These are phyloP conservation scores for Mellilla xanthometata DNA, from an alignment of 2,888 invertebrate species.

Conservation along the genomic window DNA sequence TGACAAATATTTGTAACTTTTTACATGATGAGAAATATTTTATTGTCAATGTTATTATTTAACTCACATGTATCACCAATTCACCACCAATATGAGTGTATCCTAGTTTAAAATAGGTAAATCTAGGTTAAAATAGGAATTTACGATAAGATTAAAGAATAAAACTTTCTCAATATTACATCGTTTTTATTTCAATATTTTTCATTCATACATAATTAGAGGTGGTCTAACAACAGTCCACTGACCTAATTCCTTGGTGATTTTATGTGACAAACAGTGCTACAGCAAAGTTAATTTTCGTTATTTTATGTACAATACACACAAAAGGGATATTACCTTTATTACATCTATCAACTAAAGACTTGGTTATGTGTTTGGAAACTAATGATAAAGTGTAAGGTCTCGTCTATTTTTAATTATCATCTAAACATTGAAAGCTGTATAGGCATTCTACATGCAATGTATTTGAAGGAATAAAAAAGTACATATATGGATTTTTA, in stretches of 20 bases:
- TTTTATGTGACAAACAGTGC: conserved; percentile 66
- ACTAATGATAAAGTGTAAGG: conserved; percentile 17
- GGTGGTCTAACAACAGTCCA: conserved; percentile 62
- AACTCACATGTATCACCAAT: no score
- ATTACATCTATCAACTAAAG: conserved; percentile 51
- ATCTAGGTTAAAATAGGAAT: no score
- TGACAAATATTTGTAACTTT: no score
- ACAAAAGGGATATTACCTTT: conserved; percentile 43
- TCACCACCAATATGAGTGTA: no score
- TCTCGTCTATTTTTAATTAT: conserved; percentile 27
- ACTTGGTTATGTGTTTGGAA: conserved; percentile 35
- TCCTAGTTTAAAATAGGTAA: no score
- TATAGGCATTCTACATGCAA: conserved; percentile 47
- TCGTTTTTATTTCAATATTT: conserved; percentile 74
- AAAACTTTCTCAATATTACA: conserved; percentile 40
- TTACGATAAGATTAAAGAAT: conserved; percentile 15
- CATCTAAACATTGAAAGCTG: conserved; percentile 47
- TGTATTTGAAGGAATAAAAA: conserved; percentile 27
- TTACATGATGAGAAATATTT: no score
- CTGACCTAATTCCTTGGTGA: conserved; percentile 65
- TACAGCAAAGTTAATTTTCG: conserved; percentile 51
- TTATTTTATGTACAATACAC: conserved; percentile 59
- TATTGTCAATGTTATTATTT: no score
- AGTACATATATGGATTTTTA: conserved; percentile 25
- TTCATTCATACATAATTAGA: conserved; percentile 72